Evolutionary conservation across 2,797 vertebrate genomes (phyloP), one percentile per base, ranked within the genome.

Genomic region (Fringilla coelebs): DNA sequence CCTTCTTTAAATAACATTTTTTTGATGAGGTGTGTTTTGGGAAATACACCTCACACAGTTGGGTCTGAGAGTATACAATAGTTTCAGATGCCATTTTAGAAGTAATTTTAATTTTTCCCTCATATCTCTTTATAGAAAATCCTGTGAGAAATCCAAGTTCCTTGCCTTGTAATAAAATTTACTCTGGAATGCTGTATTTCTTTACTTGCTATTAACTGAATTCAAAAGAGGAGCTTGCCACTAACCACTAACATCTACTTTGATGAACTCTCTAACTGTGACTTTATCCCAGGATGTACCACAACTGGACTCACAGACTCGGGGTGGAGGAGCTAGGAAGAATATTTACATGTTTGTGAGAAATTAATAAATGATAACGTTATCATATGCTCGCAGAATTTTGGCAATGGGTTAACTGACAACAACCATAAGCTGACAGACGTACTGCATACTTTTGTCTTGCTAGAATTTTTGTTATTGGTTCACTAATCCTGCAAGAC

Each of bases 241-340:
- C 45, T 72, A 85, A 57, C 17, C 49, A 48, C 19, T 40, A 83
- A 62, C 34, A 93, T 77, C 54, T 65, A 62, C 57, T 77, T 38
- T 19, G 63, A 28, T 3, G 3, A 76, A 55, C 57, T 45, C 73
- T 79, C 4, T 45, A 62, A 49, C 45, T 58, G 41, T 48, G 58
- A 31, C 38, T 70, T 63, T 52, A 92, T 31, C 11, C 62, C 49
- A 88, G 40, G 58, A 95, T 22, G 41, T 67, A 83, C 38, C 45
- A 17, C 85, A 95, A 89, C 75, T 38, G 73, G 84, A 97, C 93
- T 95, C 92, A 85, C 54, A 79, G 60, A 90, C 1, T 95, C 61
- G 25, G 89, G 24, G 14, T 29, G 43, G 52, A 67, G 9, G 11
- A 88, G 57, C 31, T 68, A n/a, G 17, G 40, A 29, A 48, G 10